Base-by-base conservation (phyloP, 2,888 invertebrate genomes). In the Leptogaster cylindrica region DNA sequence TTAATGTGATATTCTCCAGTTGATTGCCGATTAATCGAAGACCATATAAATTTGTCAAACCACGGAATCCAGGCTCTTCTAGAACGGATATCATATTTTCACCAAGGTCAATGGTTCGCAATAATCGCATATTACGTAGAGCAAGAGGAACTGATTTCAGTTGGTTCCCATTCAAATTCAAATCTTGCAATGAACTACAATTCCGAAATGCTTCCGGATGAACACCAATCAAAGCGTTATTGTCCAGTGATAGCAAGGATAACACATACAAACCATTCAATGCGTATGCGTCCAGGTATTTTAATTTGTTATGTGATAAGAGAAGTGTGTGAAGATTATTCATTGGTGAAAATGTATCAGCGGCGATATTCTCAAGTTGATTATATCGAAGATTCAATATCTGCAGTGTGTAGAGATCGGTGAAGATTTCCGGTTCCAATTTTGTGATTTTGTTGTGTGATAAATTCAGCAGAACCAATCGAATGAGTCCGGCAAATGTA, bases 241-340 rank as follows among this genome's bases (percentile, higher is more conserved):
- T 92, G 81, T 95, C 93, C 77, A 95, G 83, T 50, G 93, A 92
- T 68, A 95, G 83, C 70, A 93, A 80, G 71, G 92, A 93, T 70
- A 96, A 83, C 31, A 94, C 95, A 77, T 91, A 93, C 63, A 95
- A 84, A 1, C 95, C 95, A 79, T 94, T 93, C 70, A 95, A 82
- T 41, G 94, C 91, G 76, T 91, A 91, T 2, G 91, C 90, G 78
- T 94, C 93, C 73, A 95, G 84, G 76, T 90, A 89, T 74, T 89
- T 89, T 73, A 95, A 87, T 79, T 89, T 89, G 82, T 95, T 95
- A 79, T 90, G 90, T 2, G 93, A 92, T 72, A 95, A 84, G 68
- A 93, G 87, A 73, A 95, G 83, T 10, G 94, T 94, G 81, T 95
- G 95, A 70, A 95, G 84, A 82, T 95, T 95, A 78, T 92, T 94